Evolutionary conservation across 1,140 invertebrate species (phyloP).

Genomic region (Lepidostoma basale): DNA sequence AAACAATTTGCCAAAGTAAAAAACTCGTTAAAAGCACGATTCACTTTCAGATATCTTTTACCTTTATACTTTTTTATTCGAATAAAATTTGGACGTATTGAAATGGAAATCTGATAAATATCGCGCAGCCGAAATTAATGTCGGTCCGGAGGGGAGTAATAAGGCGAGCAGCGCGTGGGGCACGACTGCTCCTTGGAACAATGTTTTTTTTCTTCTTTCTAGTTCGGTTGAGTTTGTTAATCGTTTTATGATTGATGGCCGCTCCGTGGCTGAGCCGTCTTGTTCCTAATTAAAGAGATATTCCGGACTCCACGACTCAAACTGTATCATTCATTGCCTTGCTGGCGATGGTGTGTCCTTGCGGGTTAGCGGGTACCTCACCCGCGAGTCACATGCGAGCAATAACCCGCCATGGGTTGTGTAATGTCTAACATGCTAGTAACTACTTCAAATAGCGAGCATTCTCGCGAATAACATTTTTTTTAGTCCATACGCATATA

Average conservation of each 20-base stretch:
- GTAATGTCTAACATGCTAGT: too few species aligned
- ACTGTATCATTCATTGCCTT: too few species aligned
- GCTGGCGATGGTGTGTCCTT: too few species aligned
- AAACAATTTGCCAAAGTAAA: constrained; percentile 13
- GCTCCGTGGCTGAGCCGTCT: constrained; percentile 1
- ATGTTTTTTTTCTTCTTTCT: too few species aligned
- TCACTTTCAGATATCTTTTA: constrained; percentile 21
- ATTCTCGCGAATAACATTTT: too few species aligned
- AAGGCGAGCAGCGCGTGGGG: neutral
- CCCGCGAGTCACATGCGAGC: too few species aligned
- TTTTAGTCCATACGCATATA: too few species aligned
- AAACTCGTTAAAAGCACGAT: constrained; percentile 21
- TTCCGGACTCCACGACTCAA: too few species aligned
- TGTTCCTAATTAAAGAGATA: constrained; percentile 13
- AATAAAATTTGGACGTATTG: neutral
- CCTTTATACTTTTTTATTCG: neutral
- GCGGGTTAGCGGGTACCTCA: too few species aligned
- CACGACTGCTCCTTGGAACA: neutral
- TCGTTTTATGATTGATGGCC: constrained; percentile 41
- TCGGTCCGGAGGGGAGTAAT: neutral
- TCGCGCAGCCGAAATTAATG: constrained; percentile 17
- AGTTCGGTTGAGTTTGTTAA: constrained; percentile 31
- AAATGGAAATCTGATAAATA: constrained; percentile 15
- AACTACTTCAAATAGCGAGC: too few species aligned
- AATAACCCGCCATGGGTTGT: too few species aligned